phyloP scores from a whole-genome alignment of 2,113 vertebrate species.

The Melanerpes aurifrons region DNA sequence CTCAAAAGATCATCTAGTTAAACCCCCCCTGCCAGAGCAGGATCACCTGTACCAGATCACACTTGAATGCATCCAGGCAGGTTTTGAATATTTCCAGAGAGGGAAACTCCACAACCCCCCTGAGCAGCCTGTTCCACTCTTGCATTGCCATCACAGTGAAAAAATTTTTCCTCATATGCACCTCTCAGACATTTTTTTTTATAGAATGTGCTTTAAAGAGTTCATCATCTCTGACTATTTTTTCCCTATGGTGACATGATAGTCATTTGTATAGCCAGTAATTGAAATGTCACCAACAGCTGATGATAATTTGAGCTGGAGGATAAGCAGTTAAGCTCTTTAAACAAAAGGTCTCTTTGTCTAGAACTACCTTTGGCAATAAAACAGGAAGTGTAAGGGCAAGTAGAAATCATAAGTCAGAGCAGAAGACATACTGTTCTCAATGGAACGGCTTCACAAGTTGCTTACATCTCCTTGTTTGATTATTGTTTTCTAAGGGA shows the following conservation, averaged over 20 bases:
- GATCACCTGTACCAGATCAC: too few species aligned
- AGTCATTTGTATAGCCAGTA: constrained; percentile 22
- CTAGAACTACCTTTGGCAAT: constrained; percentile 16
- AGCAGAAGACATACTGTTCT: background rate
- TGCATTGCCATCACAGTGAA: too few species aligned
- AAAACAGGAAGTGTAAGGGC: constrained; percentile 18
- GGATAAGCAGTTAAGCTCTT: constrained; percentile 38
- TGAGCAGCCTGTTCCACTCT: too few species aligned
- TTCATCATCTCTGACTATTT: constrained; percentile 9
- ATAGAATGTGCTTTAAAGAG: background rate
- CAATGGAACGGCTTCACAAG: background rate
- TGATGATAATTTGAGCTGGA: background rate
- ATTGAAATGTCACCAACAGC: constrained; percentile 28
- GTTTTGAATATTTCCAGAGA: too few species aligned
- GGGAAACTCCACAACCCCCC: too few species aligned
- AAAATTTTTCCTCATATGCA: background rate
- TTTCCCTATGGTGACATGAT: background rate
- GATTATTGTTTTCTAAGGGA: background rate
- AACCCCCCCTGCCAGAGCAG: too few species aligned
- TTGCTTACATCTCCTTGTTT: constrained; percentile 1
- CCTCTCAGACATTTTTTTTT: background rate
- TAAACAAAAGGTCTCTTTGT: constrained; percentile 39
- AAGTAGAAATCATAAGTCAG: constrained; percentile 4
- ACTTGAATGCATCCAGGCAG: too few species aligned
- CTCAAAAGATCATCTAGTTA: too few species aligned